Base-by-base conservation (phyloP, 2,888 invertebrate species). In the Melanotus villosus region DNA sequence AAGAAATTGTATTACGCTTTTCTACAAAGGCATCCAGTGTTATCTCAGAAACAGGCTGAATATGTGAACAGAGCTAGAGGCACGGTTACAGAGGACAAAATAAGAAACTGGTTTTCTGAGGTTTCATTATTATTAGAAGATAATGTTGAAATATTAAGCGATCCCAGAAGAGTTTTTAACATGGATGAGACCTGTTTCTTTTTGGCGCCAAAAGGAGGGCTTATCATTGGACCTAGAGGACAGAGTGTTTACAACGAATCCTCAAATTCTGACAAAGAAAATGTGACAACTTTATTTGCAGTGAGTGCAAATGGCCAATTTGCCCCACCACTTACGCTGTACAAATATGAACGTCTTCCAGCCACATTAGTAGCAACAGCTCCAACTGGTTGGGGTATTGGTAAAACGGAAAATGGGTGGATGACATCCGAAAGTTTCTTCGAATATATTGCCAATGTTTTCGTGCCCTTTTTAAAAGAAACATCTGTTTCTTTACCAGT, bases 401-500 rank as follows among this genome's bases (percentile, higher is more conserved):
- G 56, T 1, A 56, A 32, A 19, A 32, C 19, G 3, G 36, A 36
- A 19, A 32, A 4, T 6, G 56, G 56, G 14, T 56, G 56, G 36
- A 56, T 56, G 56, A 32, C 32, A n/a, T 2, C 16, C 18, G 5
- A 19, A 19, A 18, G 10, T 5, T 56, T 56, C 19, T 36, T n/a
- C 36, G 19, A 56, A 36, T 52, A 52, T 32, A 16, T 52, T 52
- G 14, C 52, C 2, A 30, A 52, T 56, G 56, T 56, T 1, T 56
- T 56, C 14, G 4, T 56, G 5, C 18, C 32, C 12, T 56, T 26
- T 26, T 7, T 26, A 5, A 3, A 26, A 5, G 4, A 26, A 7
- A 26, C 26, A 3, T 5, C 3, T 3, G 26, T 26, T 5, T 5
- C 3, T 5, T 7, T 78, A 12, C 83, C 78, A 26, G 72, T 83